Conservation (phyloP, 2,888 invertebrate genomes). For the Brenthis hecate region DNA sequence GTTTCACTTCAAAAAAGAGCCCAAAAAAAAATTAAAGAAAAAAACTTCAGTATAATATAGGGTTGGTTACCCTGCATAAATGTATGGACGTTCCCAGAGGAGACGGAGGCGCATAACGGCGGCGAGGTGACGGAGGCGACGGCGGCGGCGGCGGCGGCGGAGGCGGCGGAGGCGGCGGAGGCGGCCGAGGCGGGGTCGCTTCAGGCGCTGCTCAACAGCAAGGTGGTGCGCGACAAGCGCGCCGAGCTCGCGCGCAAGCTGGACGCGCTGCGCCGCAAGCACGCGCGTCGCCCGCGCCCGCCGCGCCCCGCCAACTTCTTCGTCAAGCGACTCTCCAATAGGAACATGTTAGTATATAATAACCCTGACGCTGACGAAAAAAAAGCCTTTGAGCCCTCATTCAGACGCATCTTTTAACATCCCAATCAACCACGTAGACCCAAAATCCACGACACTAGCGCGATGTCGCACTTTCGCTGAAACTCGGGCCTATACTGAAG, state of each 20-base stretch:
- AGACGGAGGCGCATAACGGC: conserved; percentile 40
- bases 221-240: conserved; percentile 91
- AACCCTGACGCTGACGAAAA: no score
- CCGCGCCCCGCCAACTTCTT: conserved; percentile 88
- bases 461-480: no score
- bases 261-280: conserved; percentile 90
- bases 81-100: conserved; percentile 17
- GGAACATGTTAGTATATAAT: conserved; percentile 86
- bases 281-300: conserved; percentile 81
- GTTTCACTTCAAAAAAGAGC: no score
- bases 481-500: no score
- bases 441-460: no score
- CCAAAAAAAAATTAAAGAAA: no score
- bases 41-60: no score
- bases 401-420: no score
- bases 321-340: conserved; percentile 89
- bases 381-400: no score
- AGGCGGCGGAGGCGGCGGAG: no score
- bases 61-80: no score
- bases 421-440: no score
- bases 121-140: conserved; percentile 74
- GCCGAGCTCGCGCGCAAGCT: conserved; percentile 93
- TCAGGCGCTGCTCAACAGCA: conserved; percentile 90
- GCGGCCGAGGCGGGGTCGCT: conserved; percentile 81
- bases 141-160: conserved; percentile 65